Percentiles rank a stretch among this genome's conserved stretches.
phyloP scores from a whole-genome alignment of 2,797 vertebrate genomes.

The Sternarchorhynchus goeldii region DNA sequence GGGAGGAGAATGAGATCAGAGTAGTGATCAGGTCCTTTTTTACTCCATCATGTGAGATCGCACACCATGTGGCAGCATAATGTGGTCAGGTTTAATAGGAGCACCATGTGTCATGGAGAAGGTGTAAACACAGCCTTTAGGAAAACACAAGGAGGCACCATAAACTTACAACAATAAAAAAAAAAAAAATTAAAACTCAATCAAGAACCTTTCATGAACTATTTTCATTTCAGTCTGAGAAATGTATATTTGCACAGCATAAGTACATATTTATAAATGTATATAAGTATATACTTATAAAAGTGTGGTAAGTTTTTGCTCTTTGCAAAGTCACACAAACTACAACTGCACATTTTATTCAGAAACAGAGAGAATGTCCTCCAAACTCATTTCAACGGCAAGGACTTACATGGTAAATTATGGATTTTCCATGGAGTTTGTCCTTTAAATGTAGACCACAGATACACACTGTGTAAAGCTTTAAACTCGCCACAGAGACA shows the following conservation, averaged over 20 bases:
- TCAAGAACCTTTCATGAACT: not conserved
- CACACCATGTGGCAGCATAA: not conserved
- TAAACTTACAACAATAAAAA: not conserved
- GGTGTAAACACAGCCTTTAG: not conserved
- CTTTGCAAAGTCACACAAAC: too few species aligned
- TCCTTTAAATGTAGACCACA: too few species aligned
- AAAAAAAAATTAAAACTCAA: not conserved
- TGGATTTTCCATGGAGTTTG: too few species aligned
- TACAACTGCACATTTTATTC: too few species aligned
- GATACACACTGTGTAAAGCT: too few species aligned
- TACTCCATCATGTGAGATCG: not conserved
- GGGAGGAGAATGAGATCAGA: slow-evolving; percentile 10
- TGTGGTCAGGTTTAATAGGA: too few species aligned
- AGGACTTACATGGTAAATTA: too few species aligned
- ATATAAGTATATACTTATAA: too few species aligned
- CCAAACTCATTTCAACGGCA: too few species aligned
- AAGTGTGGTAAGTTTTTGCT: too few species aligned
- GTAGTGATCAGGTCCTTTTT: slow-evolving; percentile 20
- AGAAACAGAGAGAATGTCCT: too few species aligned
- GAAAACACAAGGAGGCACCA: not conserved
- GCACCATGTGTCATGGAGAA: not conserved
- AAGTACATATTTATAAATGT: too few species aligned
- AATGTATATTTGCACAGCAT: slow-evolving; percentile 1
- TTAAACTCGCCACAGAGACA: not conserved
- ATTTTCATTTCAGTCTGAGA: not conserved